Evolutionary conservation across 2,888 invertebrate species (phyloP), one percentile per base, ranked within the genome.

Genomic region (Timema podura): DNA sequence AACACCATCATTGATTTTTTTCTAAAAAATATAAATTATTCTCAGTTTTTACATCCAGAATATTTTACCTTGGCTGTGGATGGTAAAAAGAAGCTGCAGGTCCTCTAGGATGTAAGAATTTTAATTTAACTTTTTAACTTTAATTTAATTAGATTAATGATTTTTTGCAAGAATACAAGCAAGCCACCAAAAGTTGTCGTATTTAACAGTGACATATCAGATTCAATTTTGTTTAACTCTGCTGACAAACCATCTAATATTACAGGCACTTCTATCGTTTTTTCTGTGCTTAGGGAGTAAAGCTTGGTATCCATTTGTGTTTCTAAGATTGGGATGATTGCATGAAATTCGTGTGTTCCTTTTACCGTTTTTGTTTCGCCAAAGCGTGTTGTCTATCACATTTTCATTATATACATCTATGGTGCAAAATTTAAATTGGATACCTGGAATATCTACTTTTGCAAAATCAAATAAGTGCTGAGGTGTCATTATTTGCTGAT

Each of bases 291-390:
- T 9, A 57, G 15, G 30, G 57, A 57, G 30, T 57, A n/a, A 57
- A n/a, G 5, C 57, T 57, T 57, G 13, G 15, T n/a, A n/a, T 54
- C 54, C 13, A 54, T 54, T 13, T 54, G 7, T n/a, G 57, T 57
- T 57, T 57, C 57, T 57, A n/a, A 57, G 15, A n/a, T 57, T 57
- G 57, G 57, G 57, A 57, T 57, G n/a, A 57, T 5, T 57, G 13
- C 57, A 57, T 7, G 5, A 10, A 57, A 57, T 57, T 57, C n/a
- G 57, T 57, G 57, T 5, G n/a, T 0, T 11, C 57, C 57, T 57
- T 57, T 57, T 57, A 57, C 1, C 5, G 57, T 57, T 5, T 57
- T 57, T n/a, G 57, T 13, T 57, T n/a, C 30, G 1, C 6, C 13
- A n/a, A 57, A 57, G n/a, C 1, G 57, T 13, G 9, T 57, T 57